Base-by-base conservation (phyloP, 2,797 vertebrate species). In the Enteromius afrohamiltoni region DNA sequence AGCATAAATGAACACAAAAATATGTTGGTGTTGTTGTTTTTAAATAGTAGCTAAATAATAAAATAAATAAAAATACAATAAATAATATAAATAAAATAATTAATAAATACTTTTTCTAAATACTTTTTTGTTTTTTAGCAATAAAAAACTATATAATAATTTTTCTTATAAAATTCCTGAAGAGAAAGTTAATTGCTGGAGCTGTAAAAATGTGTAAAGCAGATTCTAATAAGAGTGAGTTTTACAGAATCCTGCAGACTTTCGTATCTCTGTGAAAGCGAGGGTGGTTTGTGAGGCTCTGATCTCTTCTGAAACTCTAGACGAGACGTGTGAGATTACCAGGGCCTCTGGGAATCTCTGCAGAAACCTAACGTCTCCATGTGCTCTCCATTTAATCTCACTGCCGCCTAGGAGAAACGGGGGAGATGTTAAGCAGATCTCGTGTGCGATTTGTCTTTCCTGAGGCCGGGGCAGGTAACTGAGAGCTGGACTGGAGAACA, bases 361-460 rank as follows among this genome's bases (percentile, higher is more conserved):
- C 40, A 21, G 19, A 26, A 81, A 19, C 26, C 40, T 73, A 10
- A n/a, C 49, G 55, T 49, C 69, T 74, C 79, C 79, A 37, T 71
- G 34, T 34, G 40, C 55, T 17, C 68, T 47, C 53, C 51, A 26
- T 65, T 62, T 71, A 31, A 62, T 34, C 49, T 68, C 62, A 14
- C 37, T 83, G 62, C 49, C 62, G 14, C 76, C 60, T 16, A 42
- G 45, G 60, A 75, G 80, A 40, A 76, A 68, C 70, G 53, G 14
- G 68, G 40, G 73, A 83, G 73, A 83, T 77, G 81, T 76, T 76
- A 17, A 82, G 53, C 71, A 76, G 71, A 83, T 69, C 73, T 83
- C 73, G 4, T 58, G 40, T 31, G 62, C 14, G 73, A 83, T 67
- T 21, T 6, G 71, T 77, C n/a, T 68, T 68, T 42, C 47, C 60